Evolutionary conservation across 2,888 invertebrate species (phyloP).

Genomic region (Drosophila anceps): DNA sequence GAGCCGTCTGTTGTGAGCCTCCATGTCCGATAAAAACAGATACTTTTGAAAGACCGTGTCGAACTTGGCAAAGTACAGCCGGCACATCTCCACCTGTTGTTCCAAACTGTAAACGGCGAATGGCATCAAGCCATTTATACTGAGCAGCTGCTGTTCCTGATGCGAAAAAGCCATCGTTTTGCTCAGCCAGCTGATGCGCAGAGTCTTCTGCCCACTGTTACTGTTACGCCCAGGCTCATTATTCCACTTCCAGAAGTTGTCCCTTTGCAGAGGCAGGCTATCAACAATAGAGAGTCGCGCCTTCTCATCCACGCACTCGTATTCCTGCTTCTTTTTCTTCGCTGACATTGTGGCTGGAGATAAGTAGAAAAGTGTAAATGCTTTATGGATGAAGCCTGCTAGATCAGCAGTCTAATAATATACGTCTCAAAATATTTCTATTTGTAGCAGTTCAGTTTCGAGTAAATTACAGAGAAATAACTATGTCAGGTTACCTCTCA

Average conservation of each 20-base stretch:
- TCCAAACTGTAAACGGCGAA: slow-evolving; percentile 22
- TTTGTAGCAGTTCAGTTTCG: background rate
- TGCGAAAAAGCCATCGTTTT: slow-evolving; percentile 42
- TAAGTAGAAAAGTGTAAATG: slow-evolving; percentile 1
- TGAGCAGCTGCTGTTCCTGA: slow-evolving; percentile 53
- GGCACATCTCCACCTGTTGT: slow-evolving; percentile 38
- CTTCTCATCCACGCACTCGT: slow-evolving; percentile 32
- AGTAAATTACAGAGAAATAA: background rate
- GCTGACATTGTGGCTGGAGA: slow-evolving; percentile 7
- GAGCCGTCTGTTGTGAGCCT: slow-evolving; percentile 18
- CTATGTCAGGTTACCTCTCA: too few species aligned
- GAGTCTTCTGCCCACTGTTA: slow-evolving; percentile 12
- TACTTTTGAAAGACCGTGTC: background rate
- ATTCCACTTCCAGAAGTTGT: slow-evolving; percentile 45
- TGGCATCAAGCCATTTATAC: slow-evolving; percentile 56
- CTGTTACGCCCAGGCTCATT: fast-evolving
- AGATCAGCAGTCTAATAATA: background rate
- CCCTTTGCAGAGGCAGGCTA: slow-evolving; percentile 25
- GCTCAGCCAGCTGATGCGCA: slow-evolving; percentile 1
- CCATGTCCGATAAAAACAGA: slow-evolving; percentile 31
- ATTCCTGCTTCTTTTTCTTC: background rate
- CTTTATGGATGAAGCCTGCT: background rate
- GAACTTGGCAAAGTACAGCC: background rate
- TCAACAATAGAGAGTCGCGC: slow-evolving; percentile 8
- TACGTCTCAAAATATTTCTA: too few species aligned